These are phyloP conservation scores for Nemoura dubitans DNA, from an alignment of 2,888 invertebrate genomes.

Conservation along the genomic window DNA sequence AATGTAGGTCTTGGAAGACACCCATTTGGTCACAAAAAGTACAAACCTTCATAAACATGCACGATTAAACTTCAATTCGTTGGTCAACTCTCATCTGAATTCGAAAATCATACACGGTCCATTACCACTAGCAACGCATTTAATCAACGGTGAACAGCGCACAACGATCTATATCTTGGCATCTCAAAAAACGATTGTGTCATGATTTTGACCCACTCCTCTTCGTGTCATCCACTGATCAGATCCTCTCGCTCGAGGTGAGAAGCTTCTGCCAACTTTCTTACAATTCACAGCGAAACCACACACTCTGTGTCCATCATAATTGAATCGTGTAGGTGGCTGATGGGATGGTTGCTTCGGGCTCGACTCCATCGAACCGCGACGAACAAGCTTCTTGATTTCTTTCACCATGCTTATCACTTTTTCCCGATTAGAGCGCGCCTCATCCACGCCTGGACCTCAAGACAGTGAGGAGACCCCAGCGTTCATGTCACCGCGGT, in stretches of 20 bases:
- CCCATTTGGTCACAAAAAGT: not conserved
- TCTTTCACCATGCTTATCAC: not conserved
- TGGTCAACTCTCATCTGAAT: no score
- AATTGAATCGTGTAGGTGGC: slow-evolving; percentile 12
- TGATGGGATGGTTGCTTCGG: not conserved
- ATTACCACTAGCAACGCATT: no score
- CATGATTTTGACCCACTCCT: not conserved
- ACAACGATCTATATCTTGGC: no score
- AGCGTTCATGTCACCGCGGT: not conserved
- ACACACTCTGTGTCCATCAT: not conserved
- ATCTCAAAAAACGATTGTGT: not conserved
- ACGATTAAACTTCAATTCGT: not conserved
- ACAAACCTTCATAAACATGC: not conserved
- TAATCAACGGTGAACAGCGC: no score
- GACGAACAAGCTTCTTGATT: not conserved
- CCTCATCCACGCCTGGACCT: not conserved
- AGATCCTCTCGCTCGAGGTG: not conserved
- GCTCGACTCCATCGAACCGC: not conserved
- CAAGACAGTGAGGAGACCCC: not conserved
- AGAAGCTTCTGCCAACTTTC: not conserved
- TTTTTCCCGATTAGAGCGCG: not conserved
- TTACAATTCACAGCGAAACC: not conserved
- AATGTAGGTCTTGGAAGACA: not conserved
- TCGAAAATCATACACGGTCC: no score
- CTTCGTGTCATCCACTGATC: not conserved